Evolutionary conservation across 2,888 invertebrate genomes (phyloP).

Genomic region (Ichneumon xanthorius): DNA sequence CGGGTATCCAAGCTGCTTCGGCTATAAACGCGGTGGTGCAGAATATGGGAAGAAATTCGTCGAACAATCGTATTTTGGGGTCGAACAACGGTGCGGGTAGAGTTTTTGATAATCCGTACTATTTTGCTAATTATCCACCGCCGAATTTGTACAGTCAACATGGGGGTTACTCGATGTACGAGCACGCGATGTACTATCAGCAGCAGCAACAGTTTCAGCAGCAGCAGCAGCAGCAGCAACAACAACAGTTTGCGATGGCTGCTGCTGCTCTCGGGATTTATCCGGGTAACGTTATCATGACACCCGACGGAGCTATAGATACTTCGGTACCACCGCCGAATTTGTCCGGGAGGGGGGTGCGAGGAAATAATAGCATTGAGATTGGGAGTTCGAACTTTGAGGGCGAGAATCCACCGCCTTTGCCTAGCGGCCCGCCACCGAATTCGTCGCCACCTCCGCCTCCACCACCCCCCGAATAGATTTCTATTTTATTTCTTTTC

Average conservation of each 20-base stretch:
- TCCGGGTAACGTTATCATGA: constrained; percentile 79
- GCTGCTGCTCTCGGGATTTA: constrained; percentile 73
- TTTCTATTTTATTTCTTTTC: neutral
- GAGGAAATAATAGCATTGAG: constrained; percentile 55
- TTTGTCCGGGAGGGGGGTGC: constrained; percentile 60
- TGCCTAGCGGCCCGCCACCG: constrained; percentile 88
- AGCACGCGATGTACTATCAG: constrained; percentile 78
- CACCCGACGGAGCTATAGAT: constrained; percentile 80
- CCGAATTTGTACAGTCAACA: constrained; percentile 72
- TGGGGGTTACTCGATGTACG: constrained; percentile 76
- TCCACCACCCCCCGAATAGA: constrained; percentile 82
- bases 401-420: constrained; percentile 83
- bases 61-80: constrained; percentile 59
- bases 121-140: constrained; percentile 77
- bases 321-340: constrained; percentile 82
- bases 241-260: constrained; percentile 69
- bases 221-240: constrained; percentile 70
- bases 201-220: constrained; percentile 73
- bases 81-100: constrained; percentile 7
- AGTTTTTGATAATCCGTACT: constrained; percentile 73
- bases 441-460: constrained; percentile 88
- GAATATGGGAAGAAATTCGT: constrained; percentile 12
- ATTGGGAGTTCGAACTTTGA: constrained; percentile 39
- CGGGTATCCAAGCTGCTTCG: constrained; percentile 13
- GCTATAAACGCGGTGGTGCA: neutral